Evolutionary conservation across 2,888 invertebrate genomes (phyloP).

Genomic region (Anaspis maculata): DNA sequence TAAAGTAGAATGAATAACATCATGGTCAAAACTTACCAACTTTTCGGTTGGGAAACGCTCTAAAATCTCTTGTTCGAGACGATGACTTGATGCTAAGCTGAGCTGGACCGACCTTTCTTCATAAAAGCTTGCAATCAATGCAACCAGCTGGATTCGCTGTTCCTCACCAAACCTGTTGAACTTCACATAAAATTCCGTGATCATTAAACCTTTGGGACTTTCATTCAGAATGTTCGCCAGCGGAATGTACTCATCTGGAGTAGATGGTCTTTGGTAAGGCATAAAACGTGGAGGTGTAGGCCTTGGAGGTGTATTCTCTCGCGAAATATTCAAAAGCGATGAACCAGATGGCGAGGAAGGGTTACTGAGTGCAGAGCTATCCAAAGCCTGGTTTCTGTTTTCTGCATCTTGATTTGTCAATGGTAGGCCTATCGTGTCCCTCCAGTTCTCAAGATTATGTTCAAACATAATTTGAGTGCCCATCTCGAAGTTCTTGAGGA

Average conservation of each 20-base stretch:
- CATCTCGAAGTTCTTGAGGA: constrained; percentile 17
- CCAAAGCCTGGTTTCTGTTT: too few species aligned
- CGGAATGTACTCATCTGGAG: neutral
- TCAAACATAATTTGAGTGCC: constrained; percentile 22
- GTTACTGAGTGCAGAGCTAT: too few species aligned
- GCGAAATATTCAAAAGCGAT: too few species aligned
- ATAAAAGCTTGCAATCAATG: neutral
- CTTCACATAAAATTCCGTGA: neutral
- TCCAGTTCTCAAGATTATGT: constrained; percentile 20
- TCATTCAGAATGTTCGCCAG: neutral
- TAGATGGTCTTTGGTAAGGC: neutral
- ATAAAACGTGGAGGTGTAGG: neutral
- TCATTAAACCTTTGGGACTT: neutral
- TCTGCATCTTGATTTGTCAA: constrained; percentile 1
- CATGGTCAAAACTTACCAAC: too few species aligned
- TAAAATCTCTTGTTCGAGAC: constrained; percentile 20
- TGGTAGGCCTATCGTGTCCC: constrained; percentile 16
- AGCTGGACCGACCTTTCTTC: constrained; percentile 1
- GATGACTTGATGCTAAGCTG: constrained; percentile 12
- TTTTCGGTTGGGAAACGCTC: constrained; percentile 18
- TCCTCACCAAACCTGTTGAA: neutral
- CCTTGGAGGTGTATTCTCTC: neutral
- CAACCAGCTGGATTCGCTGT: neutral
- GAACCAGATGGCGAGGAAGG: neutral
- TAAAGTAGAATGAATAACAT: too few species aligned